These are phyloP conservation scores for Epinephelus malabaricus DNA, from an alignment of 2,797 vertebrate species.

Conservation along the genomic window DNA sequence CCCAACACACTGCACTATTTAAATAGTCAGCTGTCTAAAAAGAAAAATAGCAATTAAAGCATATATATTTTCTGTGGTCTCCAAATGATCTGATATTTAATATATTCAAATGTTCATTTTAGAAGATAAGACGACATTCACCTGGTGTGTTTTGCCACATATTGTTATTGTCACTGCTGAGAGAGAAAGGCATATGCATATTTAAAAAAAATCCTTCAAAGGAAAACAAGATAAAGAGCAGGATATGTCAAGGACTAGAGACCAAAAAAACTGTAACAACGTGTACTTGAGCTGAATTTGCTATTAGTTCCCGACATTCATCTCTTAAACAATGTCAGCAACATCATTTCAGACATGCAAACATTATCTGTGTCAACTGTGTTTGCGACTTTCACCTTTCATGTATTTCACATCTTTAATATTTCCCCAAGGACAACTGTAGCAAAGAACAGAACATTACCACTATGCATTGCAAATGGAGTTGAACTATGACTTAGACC, in stretches of 20 bases:
- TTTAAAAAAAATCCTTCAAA: not conserved
- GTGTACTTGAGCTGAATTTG: constrained; percentile 25
- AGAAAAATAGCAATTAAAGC: not conserved
- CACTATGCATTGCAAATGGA: constrained; percentile 74
- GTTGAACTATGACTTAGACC: constrained; percentile 80
- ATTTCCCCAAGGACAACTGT: constrained; percentile 51
- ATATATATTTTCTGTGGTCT: not conserved
- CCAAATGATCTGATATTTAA: not conserved
- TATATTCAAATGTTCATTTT: not conserved
- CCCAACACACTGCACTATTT: constrained; percentile 2
- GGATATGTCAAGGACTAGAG: constrained; percentile 30
- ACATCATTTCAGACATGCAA: constrained; percentile 23
- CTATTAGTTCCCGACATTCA: constrained; percentile 36
- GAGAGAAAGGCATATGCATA: constrained; percentile 1
- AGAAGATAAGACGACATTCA: constrained; percentile 1
- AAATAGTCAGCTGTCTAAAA: not conserved
- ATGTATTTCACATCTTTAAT: constrained; percentile 50
- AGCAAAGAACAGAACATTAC: constrained; percentile 70
- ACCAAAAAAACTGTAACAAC: constrained; percentile 1
- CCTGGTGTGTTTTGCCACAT: constrained; percentile 11
- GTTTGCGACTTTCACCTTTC: constrained; percentile 59
- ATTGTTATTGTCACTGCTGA: constrained; percentile 21
- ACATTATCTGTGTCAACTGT: constrained; percentile 19
- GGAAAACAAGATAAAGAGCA: constrained; percentile 3
- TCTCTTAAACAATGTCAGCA: constrained; percentile 30